Percentiles rank a stretch among this genome's conserved stretches.
These are phyloP conservation scores for Eolophus roseicapilla DNA, from an alignment of 2,113 vertebrate species.

Conservation along the genomic window DNA sequence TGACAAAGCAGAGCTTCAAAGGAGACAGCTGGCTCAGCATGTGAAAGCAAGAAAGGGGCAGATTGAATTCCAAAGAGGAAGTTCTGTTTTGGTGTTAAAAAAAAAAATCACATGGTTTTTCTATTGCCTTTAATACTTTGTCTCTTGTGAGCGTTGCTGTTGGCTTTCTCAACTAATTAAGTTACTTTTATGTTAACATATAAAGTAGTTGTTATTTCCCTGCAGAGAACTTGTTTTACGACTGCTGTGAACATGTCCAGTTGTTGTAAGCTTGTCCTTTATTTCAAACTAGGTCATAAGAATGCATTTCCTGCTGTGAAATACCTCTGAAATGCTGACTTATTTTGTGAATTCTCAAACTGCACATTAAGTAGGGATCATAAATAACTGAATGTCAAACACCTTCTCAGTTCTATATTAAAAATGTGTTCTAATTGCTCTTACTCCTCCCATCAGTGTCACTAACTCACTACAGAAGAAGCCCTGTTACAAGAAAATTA, in stretches of 20 bases:
- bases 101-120: not conserved
- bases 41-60: not conserved
- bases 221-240: constrained; percentile 17
- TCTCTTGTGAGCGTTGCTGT: constrained; percentile 1
- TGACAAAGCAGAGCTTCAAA: constrained; percentile 28
- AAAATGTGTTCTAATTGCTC: constrained; percentile 16
- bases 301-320: constrained; percentile 40
- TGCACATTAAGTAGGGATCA: constrained; percentile 31
- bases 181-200: constrained; percentile 35
- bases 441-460: constrained; percentile 38
- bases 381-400: constrained; percentile 45
- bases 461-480: not conserved
- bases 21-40: not conserved
- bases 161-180: constrained; percentile 53
- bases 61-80: not conserved
- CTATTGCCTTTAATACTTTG: not conserved
- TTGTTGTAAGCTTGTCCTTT: not conserved
- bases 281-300: constrained; percentile 32
- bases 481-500: constrained; percentile 18
- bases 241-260: not conserved
- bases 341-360: constrained; percentile 14
- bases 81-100: not conserved
- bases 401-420: constrained; percentile 25
- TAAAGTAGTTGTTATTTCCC: constrained; percentile 44
- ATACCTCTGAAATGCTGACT: constrained; percentile 10